Base-by-base conservation (phyloP, 2,888 invertebrate species). In the Drosophila colorata region DNA sequence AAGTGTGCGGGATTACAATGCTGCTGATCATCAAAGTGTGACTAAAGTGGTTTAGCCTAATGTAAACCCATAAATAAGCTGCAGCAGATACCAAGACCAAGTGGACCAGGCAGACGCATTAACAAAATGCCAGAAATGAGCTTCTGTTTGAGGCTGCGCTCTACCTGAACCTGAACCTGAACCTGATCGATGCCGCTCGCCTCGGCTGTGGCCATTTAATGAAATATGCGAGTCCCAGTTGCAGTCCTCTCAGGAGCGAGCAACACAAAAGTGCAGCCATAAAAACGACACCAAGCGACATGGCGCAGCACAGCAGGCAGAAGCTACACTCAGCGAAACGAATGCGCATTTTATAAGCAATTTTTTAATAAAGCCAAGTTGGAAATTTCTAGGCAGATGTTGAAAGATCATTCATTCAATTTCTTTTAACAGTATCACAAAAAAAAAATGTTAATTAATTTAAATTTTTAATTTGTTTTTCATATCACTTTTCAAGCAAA, bases 21-120 rank as follows among this genome's bases (percentile, higher is more conserved):
- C 78, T 85, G 78, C 78, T 78, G 89, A 87, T 85, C 82, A 87
- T 87, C 85, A 90, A 90, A 90, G 91, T 91, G 90, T 91, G 90
- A 90, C 91, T 90, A 90, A 91, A 90, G 88, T 88, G 90, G 91
- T 90, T 91, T 90, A 91, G 90, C 88, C 90, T 91, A 91, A 90
- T 91, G 90, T 90, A 90, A 90, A 88, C 81, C 85, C 88, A 90
- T 90, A 90, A 91, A 90, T 90, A 89, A 80, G 72, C 72, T 48
- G 57, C 49, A 37, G 57, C 80, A 74, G 83, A 82, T 75, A 88
- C 70, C 56, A 41, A 64, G 38, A 37, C 63, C 69, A 60, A 69
- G 74, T 60, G 63, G 59, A 56, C 37, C 58, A 40, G 64, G 52
- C 74, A 83, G 80, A 86, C 85, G 82, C 89, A 90, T 86, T 87